These are phyloP conservation scores for Phylloscopus trochiloides DNA, from an alignment of 2,113 vertebrate genomes.

Conservation along the genomic window DNA sequence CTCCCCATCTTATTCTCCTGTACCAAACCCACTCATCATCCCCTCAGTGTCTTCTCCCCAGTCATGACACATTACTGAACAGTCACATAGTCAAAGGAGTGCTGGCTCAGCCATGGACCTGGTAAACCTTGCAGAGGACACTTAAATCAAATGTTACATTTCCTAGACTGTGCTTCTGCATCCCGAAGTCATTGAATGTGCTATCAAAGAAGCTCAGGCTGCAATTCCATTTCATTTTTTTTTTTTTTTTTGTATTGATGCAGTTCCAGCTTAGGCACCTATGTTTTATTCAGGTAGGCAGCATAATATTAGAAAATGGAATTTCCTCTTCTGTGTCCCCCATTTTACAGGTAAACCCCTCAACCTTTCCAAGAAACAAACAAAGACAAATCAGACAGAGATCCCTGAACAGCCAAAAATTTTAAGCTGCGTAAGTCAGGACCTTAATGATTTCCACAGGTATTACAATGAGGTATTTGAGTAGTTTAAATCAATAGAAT, in stretches of 20 bases:
- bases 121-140: neutral
- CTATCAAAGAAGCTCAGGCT: neutral
- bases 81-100: neutral
- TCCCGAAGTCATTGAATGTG: neutral
- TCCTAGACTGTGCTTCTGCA: neutral
- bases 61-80: neutral
- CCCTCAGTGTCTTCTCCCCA: neutral
- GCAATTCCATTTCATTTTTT: neutral
- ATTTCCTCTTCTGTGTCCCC: neutral
- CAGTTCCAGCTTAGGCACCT: neutral
- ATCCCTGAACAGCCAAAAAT: neutral
- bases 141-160: neutral
- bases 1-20: neutral
- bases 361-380: neutral
- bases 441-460: neutral
- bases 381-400: neutral
- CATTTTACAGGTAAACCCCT: neutral
- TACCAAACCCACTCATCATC: neutral
- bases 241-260: neutral
- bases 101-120: neutral
- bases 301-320: neutral
- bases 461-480: fast-evolving
- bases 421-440: neutral
- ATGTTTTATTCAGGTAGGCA: neutral
- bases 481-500: neutral